These are phyloP conservation scores for Seladonia tumulorum DNA, from an alignment of 2,888 invertebrate species.

Conservation along the genomic window DNA sequence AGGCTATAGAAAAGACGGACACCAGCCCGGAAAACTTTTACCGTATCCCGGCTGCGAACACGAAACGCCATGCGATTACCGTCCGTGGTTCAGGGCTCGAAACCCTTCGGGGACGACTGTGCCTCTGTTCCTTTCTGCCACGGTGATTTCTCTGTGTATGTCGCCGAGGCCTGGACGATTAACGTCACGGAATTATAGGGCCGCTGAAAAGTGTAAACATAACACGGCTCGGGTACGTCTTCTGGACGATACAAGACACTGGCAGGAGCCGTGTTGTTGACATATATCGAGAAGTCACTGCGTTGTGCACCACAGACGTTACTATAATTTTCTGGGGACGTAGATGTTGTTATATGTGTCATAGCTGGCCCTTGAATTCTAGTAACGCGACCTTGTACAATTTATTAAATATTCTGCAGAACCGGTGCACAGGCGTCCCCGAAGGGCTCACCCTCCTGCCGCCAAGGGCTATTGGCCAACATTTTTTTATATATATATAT, in stretches of 20 bases:
- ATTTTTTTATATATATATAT: too few species aligned
- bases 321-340: not conserved
- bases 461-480: too few species aligned
- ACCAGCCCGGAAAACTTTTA: not conserved
- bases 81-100: not conserved
- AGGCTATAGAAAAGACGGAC: not conserved
- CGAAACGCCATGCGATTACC: slow-evolving; percentile 1
- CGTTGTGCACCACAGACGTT: not conserved
- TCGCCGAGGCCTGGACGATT: too few species aligned
- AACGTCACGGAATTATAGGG: too few species aligned
- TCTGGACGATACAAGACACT: too few species aligned
- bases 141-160: too few species aligned
- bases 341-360: not conserved
- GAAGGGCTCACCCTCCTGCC: not conserved
- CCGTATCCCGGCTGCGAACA: not conserved
- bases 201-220: too few species aligned
- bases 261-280: too few species aligned
- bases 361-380: not conserved
- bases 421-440: not conserved
- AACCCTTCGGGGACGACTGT: not conserved
- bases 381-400: not conserved
- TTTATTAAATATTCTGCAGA: not conserved
- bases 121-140: not conserved
- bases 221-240: too few species aligned
- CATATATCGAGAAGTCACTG: too few species aligned